Percentiles rank a stretch among this genome's conserved stretches.
Conservation (phyloP, 2,888 invertebrate genomes). For the Dione vanillae region DNA sequence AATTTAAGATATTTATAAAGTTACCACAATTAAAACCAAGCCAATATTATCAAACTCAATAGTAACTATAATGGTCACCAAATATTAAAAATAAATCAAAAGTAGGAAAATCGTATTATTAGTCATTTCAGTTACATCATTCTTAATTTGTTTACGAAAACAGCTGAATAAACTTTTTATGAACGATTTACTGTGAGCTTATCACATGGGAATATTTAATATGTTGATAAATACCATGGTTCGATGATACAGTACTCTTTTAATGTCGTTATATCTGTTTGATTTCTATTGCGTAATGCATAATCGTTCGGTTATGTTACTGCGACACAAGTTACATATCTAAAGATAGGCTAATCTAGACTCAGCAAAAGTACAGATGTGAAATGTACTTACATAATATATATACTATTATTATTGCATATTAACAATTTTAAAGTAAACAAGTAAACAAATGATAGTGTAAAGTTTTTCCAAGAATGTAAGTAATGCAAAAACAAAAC, state of each 20-base stretch:
- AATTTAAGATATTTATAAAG: neutral
- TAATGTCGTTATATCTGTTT: neutral
- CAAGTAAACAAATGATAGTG: neutral
- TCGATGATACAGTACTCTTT: neutral
- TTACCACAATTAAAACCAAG: neutral
- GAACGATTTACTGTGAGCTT: slow-evolving; percentile 24
- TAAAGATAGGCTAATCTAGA: too few species aligned
- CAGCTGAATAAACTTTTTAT: slow-evolving; percentile 12
- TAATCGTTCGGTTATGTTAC: neutral
- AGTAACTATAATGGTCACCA: too few species aligned
- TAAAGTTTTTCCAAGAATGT: neutral
- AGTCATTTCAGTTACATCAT: neutral
- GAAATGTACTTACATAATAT: too few species aligned
- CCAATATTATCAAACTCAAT: too few species aligned
- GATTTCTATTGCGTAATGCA: slow-evolving; percentile 1
- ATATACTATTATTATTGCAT: too few species aligned
- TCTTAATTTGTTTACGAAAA: neutral
- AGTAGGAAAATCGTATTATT: neutral
- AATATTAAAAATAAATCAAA: neutral
- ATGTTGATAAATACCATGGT: slow-evolving; percentile 4
- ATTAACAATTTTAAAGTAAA: neutral
- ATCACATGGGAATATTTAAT: slow-evolving; percentile 14
- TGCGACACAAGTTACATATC: neutral
- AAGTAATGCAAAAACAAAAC: too few species aligned
- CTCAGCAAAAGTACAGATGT: too few species aligned